Base-by-base conservation (phyloP, 2,888 invertebrate species). In the Eurytoma adleriae region DNA sequence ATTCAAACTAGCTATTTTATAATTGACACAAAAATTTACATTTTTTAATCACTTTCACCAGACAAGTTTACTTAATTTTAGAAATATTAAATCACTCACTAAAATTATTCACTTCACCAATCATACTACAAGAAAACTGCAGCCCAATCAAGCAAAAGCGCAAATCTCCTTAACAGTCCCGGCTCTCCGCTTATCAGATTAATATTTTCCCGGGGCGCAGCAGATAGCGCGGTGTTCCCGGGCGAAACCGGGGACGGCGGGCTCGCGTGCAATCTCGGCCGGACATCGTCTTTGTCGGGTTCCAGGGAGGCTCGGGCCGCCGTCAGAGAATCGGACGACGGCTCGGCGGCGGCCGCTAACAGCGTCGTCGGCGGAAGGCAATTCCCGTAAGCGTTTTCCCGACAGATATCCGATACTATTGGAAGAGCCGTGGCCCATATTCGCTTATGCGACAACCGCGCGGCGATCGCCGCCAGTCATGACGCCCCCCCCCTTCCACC, bases 391-490 rank as follows among this genome's bases (percentile, higher is more conserved):
- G 70, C 77, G 64, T 77, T 77, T 64, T 57, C 56, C 70, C 64
- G 70, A 78, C 67, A 72, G 78, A 72, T 78, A 78, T 78, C 59
- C 71, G 72, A 78, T 78, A 78, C 27, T 66, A 72, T 78, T 72
- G 72, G 13, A 20, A 40, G 40, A 40, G 40, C 7, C 61, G 40
- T 5, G 20, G 10, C 57, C 48, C 27, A 24, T 24, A 62, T 12
- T 24, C 27, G 10, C n/a, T 16, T 7, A 18, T 24, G 54, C 27
- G 27, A 62, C 52, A 52, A 27, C 54, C 16, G 18, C 74, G 5
- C 20, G 40, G 10, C 66, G 24, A 67, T 27, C 56, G n/a, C 67
- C 56, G 14, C 20, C 57, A 40, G 10, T 52, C 56, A 48, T 61
- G 18, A 5, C 59, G 40, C 52, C n/a, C 59, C 12, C 59, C 12